phyloP scores from a whole-genome alignment of 2,797 vertebrate species.

The Chiloscyllium punctatum region DNA sequence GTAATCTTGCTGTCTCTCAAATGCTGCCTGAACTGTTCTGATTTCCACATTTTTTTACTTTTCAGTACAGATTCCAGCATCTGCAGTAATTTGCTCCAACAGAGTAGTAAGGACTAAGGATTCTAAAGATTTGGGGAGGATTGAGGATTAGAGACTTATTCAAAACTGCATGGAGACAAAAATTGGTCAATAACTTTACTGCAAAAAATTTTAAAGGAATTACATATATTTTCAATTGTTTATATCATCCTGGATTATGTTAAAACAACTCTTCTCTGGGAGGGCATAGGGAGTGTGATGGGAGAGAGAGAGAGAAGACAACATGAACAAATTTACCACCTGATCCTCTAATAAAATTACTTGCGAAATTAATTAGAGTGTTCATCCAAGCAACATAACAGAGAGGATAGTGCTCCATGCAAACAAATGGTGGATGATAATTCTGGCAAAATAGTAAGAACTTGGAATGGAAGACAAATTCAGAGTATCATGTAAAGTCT shows the following conservation, averaged over 20 bases:
- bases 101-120: no score
- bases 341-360: not conserved
- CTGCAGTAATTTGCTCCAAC: no score
- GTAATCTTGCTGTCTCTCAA: no score
- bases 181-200: not conserved
- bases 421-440: not conserved
- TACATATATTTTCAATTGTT: not conserved
- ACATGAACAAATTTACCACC: not conserved
- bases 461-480: constrained; percentile 46
- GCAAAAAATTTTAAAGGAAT: not conserved
- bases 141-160: not conserved
- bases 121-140: not conserved
- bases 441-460: not conserved
- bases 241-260: not conserved
- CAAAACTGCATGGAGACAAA: not conserved
- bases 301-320: not conserved
- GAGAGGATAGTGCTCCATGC: not conserved
- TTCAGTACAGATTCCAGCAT: no score
- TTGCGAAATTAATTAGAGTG: not conserved
- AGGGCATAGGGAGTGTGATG: not conserved
- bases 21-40: no score
- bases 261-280: no score
- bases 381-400: not conserved
- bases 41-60: no score
- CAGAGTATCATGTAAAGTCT: constrained; percentile 48